Conservation (phyloP, 2,888 invertebrate species). For the Lasiommata megera region DNA sequence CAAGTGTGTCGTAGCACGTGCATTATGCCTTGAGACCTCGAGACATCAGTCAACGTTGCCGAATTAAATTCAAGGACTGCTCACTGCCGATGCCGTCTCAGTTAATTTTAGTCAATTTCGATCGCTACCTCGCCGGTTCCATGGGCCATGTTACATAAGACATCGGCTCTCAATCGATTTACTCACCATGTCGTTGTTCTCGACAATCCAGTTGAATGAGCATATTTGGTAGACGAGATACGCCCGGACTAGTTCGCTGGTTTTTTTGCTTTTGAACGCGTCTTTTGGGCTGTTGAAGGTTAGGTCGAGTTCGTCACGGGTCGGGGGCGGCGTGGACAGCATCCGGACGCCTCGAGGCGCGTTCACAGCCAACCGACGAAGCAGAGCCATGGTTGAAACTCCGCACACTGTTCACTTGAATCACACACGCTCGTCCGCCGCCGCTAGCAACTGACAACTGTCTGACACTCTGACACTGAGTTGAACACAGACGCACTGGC, state of each 20-base stretch:
- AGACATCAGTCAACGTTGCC: conserved; percentile 34
- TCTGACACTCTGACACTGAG: conserved; percentile 33
- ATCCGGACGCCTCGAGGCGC: conserved; percentile 60
- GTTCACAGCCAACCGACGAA: conserved; percentile 64
- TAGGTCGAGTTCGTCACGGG: conserved; percentile 88
- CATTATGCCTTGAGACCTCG: conserved; percentile 13
- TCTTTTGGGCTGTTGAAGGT: conserved; percentile 93
- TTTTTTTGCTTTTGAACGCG: conserved; percentile 97
- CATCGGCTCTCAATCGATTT: conserved; percentile 48
- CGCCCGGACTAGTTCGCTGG: conserved; percentile 93
- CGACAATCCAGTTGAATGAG: conserved; percentile 92
- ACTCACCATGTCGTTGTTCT: conserved; percentile 95
- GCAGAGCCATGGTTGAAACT: conserved; percentile 69
- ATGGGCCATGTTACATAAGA: conserved; percentile 58
- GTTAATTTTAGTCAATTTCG: conserved; percentile 51
- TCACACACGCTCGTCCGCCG: conserved; percentile 58
- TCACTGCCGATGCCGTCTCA: too few species aligned
- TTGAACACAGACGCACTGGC: conserved; percentile 55
- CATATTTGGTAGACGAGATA: conserved; percentile 96
- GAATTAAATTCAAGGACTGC: conserved; percentile 49
- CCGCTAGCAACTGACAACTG: conserved; percentile 62
- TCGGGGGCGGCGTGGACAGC: conserved; percentile 48
- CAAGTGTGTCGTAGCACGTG: conserved; percentile 17
- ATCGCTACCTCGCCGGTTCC: conserved; percentile 44
- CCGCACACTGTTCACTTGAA: conserved; percentile 52